These are phyloP conservation scores for Kryphioiulus occultus DNA, from an alignment of 2,888 invertebrate genomes.

Conservation along the genomic window DNA sequence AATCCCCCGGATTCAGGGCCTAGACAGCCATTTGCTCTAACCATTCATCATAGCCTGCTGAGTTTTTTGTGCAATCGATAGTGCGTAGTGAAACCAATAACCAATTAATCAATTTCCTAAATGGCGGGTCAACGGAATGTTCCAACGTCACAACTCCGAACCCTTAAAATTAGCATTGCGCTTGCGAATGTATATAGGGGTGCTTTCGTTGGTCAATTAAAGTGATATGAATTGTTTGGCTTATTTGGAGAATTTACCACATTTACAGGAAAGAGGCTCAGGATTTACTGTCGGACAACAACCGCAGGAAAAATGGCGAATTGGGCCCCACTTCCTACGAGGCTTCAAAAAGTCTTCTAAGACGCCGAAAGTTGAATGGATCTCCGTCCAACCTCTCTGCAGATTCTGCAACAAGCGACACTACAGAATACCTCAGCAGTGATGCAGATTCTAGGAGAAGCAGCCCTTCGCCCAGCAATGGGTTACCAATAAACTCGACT, in stretches of 20 bases:
- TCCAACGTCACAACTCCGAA: too few relatives aligned
- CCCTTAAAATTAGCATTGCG: too few relatives aligned
- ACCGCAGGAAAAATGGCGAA: conserved; percentile 71
- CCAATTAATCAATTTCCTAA: too few relatives aligned
- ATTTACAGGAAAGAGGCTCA: conserved; percentile 74
- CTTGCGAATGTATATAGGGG: too few relatives aligned
- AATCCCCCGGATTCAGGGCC: too few relatives aligned
- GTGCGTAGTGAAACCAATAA: too few relatives aligned
- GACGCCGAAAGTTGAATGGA: conserved; percentile 33
- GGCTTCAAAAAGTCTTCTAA: background rate
- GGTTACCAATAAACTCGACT: background rate
- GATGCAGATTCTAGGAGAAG: conserved; percentile 37
- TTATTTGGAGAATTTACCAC: too few relatives aligned
- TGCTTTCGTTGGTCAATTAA: background rate
- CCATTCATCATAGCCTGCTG: too few relatives aligned
- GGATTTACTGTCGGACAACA: conserved; percentile 82
- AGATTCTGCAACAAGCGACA: background rate
- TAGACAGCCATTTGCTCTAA: too few relatives aligned
- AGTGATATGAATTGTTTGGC: background rate
- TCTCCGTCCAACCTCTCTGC: conserved; percentile 3
- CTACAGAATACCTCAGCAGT: background rate
- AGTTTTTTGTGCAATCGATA: too few relatives aligned
- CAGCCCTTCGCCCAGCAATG: background rate
- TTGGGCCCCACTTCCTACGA: background rate
- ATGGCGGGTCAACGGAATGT: too few relatives aligned